These are phyloP conservation scores for Luffia ferchaultella DNA, from an alignment of 2,888 invertebrate genomes.

Conservation along the genomic window DNA sequence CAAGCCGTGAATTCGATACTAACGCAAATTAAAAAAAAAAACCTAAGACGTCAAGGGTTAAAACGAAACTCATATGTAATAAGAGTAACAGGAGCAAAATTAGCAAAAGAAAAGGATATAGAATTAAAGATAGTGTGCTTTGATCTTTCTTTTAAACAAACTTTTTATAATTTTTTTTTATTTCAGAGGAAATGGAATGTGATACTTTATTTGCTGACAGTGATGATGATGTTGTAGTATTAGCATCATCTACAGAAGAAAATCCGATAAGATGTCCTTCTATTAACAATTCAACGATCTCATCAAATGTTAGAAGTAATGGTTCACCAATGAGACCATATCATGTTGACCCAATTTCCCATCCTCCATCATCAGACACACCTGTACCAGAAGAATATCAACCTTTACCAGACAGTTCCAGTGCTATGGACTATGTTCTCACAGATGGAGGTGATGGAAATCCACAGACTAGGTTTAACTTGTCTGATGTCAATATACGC, in stretches of 20 bases:
- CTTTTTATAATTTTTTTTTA: slow-evolving; percentile 16
- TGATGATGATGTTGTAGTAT: slow-evolving; percentile 66
- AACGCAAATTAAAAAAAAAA: too few relatives aligned
- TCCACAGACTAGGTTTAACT: slow-evolving; percentile 22
- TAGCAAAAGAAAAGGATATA: too few relatives aligned
- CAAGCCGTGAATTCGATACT: too few relatives aligned
- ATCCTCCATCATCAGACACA: slow-evolving; percentile 40
- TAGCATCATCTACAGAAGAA: slow-evolving; percentile 24
- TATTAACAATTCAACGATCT: slow-evolving; percentile 17
- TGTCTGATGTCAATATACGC: slow-evolving; percentile 36
- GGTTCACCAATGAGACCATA: slow-evolving; percentile 22
- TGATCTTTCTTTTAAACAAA: too few relatives aligned
- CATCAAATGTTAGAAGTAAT: slow-evolving; percentile 10
- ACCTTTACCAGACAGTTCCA: slow-evolving; percentile 52
- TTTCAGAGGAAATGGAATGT: slow-evolving; percentile 70
- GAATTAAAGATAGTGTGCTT: too few relatives aligned
- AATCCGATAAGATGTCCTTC: slow-evolving; percentile 1
- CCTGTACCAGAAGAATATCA: slow-evolving; percentile 58
- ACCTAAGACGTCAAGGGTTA: too few relatives aligned
- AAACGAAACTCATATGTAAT: too few relatives aligned
- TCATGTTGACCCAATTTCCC: slow-evolving; percentile 35
- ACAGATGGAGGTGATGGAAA: slow-evolving; percentile 29
- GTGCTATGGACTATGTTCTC: slow-evolving; percentile 39
- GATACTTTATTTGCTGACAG: slow-evolving; percentile 72
- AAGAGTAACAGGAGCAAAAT: too few relatives aligned